Evolutionary conservation across 2,797 vertebrate genomes (phyloP).

Genomic region (Myotis vivesi): DNA sequence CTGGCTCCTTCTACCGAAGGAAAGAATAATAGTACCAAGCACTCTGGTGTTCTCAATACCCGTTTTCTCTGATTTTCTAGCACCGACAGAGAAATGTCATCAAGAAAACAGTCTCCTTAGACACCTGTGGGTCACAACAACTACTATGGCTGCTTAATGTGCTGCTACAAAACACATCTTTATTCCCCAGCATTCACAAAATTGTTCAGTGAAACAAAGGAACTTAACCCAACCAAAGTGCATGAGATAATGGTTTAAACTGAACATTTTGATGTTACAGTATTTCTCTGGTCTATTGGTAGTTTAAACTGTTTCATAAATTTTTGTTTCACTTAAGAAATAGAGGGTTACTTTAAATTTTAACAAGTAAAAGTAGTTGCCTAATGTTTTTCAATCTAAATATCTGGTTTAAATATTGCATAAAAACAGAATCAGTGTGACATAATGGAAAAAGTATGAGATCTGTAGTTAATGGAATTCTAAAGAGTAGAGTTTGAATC

Average conservation of each 20-base stretch:
- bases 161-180: not conserved
- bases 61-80: not conserved
- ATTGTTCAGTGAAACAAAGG: not conserved
- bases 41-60: not conserved
- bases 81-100: not conserved
- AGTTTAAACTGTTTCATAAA: not conserved
- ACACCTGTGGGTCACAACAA: not conserved
- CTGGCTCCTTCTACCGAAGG: not conserved
- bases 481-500: not conserved
- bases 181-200: not conserved
- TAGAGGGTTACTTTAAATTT: not conserved
- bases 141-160: not conserved
- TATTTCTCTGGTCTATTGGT: not conserved
- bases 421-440: not conserved
- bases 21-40: not conserved
- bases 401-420: slow-evolving; percentile 9
- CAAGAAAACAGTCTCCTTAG: not conserved
- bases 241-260: not conserved
- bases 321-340: not conserved
- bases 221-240: not conserved
- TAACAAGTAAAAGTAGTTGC: not conserved
- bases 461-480: not conserved
- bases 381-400: not conserved
- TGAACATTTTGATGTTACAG: not conserved
- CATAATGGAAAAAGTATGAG: not conserved